phyloP scores from a whole-genome alignment of 2,888 invertebrate genomes.

The Nymphalis c-album region DNA sequence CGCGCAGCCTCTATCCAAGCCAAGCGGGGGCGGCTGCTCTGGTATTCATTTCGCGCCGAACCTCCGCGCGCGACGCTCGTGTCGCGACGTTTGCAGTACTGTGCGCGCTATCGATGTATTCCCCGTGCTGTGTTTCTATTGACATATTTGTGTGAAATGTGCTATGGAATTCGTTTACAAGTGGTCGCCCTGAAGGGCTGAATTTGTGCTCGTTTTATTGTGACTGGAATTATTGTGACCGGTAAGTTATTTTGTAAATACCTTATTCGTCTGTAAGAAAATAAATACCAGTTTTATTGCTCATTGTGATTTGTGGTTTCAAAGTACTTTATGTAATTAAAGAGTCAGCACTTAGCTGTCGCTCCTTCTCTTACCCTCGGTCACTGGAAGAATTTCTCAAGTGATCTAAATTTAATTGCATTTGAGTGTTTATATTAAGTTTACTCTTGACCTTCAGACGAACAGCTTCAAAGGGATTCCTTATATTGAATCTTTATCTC shows the following conservation, averaged over 20 bases:
- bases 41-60: conserved; percentile 68
- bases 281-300: conserved; percentile 46
- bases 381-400: conserved; percentile 12
- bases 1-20: conserved; percentile 42
- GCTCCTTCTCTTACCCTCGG: conserved; percentile 8
- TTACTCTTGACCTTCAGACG: conserved; percentile 37
- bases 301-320: conserved; percentile 61
- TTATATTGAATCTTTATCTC: conserved; percentile 4
- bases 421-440: conserved; percentile 9
- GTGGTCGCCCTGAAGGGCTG: conserved; percentile 70
- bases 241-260: conserved; percentile 50
- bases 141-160: conserved; percentile 61
- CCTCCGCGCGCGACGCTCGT: conserved; percentile 73
- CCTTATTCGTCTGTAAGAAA: conserved; percentile 24
- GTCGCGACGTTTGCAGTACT: conserved; percentile 69
- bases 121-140: conserved; percentile 55
- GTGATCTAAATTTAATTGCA: conserved; percentile 30
- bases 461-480: conserved; percentile 28
- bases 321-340: conserved; percentile 44
- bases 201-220: conserved; percentile 48
- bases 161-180: conserved; percentile 66
- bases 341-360: conserved; percentile 41
- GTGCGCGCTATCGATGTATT: conserved; percentile 54
- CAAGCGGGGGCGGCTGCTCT: conserved; percentile 28
- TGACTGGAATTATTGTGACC: conserved; percentile 49